Percentiles rank a stretch among this genome's conserved stretches.
These are phyloP conservation scores for Diadophis punctatus DNA, from an alignment of 2,113 vertebrate species.

Conservation along the genomic window DNA sequence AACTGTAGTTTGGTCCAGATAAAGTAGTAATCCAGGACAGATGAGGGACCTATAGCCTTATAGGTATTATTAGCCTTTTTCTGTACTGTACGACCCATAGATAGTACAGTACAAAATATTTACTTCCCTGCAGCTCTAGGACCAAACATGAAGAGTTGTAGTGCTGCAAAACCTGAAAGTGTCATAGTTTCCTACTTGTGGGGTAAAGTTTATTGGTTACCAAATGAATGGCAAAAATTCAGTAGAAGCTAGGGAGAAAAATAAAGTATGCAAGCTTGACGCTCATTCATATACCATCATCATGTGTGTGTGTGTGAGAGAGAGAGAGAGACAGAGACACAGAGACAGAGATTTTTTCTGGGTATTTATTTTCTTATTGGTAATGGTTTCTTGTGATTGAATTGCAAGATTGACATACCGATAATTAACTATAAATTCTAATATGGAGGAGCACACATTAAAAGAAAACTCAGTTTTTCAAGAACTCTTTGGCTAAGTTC, in stretches of 20 bases:
- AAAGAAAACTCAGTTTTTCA: neutral
- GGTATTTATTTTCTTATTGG: neutral
- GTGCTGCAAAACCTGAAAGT: neutral
- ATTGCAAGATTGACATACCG: neutral
- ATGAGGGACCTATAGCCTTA: neutral
- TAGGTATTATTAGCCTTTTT: neutral
- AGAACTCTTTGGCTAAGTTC: neutral
- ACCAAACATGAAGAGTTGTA: neutral
- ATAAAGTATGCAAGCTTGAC: too few relatives aligned
- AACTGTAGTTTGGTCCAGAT: neutral
- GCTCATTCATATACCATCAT: neutral
- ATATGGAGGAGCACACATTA: neutral
- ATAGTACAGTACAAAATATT: neutral
- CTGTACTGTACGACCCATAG: too few relatives aligned
- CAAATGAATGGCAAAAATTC: neutral
- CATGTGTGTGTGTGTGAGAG: neutral
- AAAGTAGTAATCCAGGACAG: neutral
- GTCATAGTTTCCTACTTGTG: neutral
- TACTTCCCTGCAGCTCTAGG: neutral
- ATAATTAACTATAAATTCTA: neutral
- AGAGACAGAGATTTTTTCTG: too few relatives aligned
- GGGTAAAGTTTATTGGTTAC: neutral
- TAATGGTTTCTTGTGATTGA: neutral
- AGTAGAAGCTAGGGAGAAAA: neutral
- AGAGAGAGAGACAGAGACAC: too few relatives aligned